These are phyloP conservation scores for Acanthopleura granulata DNA, from an alignment of 2,888 invertebrate species.

Conservation along the genomic window DNA sequence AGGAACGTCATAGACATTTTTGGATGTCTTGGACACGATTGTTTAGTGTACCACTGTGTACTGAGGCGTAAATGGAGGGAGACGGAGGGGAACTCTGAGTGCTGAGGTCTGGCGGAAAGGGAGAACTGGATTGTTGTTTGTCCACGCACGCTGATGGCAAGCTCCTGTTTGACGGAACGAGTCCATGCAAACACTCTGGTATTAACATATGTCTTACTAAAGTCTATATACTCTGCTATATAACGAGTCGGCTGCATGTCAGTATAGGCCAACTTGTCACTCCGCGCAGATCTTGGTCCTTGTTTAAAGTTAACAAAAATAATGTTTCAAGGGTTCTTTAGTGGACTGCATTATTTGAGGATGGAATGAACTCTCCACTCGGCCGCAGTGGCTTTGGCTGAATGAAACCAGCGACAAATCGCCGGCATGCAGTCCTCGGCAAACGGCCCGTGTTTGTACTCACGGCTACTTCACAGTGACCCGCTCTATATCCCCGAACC, in stretches of 20 bases:
- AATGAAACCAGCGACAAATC: background rate
- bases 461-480: background rate
- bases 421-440: background rate
- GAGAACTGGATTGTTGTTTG: background rate
- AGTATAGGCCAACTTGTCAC: background rate
- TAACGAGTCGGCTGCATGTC: background rate
- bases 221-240: constrained; percentile 1
- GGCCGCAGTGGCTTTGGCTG: background rate
- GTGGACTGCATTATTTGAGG: background rate
- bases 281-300: background rate
- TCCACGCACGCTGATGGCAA: background rate
- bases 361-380: too few relatives aligned
- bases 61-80: background rate
- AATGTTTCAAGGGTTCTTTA: background rate
- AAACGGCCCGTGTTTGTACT: background rate
- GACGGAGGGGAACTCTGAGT: background rate
- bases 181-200: background rate
- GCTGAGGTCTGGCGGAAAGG: background rate
- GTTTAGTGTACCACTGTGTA: background rate
- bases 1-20: too few relatives aligned
- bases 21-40: too few relatives aligned
- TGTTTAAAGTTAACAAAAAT: constrained; percentile 2
- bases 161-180: background rate
- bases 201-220: constrained; percentile 12
- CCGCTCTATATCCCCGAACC: background rate